Conservation (phyloP, 2,888 invertebrate species). For the Myopa tessellatipennis region DNA sequence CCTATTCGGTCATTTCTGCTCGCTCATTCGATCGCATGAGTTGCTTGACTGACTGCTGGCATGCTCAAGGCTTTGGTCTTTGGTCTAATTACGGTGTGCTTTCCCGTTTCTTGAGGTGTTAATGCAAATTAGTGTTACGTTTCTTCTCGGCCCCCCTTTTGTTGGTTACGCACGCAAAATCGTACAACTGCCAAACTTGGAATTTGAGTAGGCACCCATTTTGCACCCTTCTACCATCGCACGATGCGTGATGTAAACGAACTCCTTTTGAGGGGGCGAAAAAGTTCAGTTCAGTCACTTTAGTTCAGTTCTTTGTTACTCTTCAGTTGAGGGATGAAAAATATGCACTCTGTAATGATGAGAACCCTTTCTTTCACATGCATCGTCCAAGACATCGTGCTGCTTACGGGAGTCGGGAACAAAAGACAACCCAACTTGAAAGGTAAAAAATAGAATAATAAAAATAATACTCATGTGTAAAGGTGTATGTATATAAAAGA, state of each 20-base stretch:
- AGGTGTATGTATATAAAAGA: no score
- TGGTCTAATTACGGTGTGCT: slow-evolving; percentile 33
- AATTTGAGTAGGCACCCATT: background rate
- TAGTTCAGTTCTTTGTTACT: background rate
- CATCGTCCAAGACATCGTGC: no score
- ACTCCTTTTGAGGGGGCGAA: background rate
- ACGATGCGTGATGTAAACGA: slow-evolving; percentile 15
- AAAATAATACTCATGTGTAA: no score
- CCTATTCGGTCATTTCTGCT: background rate
- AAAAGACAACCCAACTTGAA: no score
- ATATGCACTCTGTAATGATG: no score
- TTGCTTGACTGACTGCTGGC: background rate
- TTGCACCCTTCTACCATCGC: background rate
- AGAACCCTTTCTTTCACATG: no score
- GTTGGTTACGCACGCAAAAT: slow-evolving; percentile 2
- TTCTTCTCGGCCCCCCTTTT: background rate
- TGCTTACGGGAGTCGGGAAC: no score
- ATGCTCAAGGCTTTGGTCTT: background rate
- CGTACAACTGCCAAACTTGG: slow-evolving; percentile 10
- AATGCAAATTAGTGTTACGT: slow-evolving; percentile 37
- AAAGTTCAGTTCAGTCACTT: background rate
- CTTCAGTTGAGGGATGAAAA: no score
- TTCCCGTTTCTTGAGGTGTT: slow-evolving; percentile 29
- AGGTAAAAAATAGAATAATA: no score
- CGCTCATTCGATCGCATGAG: background rate